Conservation (phyloP, 2,888 invertebrate species). For the Lycaena phlaeas region DNA sequence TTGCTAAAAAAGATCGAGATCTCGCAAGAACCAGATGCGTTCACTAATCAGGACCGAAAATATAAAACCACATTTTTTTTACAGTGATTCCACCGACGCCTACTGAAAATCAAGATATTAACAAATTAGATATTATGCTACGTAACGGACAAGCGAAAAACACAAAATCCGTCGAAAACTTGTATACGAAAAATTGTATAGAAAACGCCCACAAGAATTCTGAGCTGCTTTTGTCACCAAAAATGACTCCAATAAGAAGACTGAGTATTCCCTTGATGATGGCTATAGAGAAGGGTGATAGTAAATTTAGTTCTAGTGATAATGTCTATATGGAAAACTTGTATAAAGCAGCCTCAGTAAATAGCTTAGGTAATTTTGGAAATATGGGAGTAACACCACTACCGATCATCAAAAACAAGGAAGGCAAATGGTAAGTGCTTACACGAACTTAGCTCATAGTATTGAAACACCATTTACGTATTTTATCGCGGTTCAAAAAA, state of each 20-base stretch:
- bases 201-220: constrained; percentile 35
- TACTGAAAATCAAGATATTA: constrained; percentile 38
- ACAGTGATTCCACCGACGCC: constrained; percentile 65
- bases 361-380: constrained; percentile 61
- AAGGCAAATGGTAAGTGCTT: constrained; percentile 56
- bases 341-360: constrained; percentile 59
- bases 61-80: too few relatives aligned
- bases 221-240: constrained; percentile 48
- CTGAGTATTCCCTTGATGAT: constrained; percentile 59
- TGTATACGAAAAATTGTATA: constrained; percentile 34
- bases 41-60: too few relatives aligned
- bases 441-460: too few relatives aligned
- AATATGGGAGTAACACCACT: constrained; percentile 54
- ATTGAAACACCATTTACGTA: too few relatives aligned
- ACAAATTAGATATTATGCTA: constrained; percentile 44
- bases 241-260: constrained; percentile 46
- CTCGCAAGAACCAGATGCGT: too few relatives aligned
- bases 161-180: constrained; percentile 52
- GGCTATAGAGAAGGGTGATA: constrained; percentile 43
- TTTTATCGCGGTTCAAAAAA: too few relatives aligned
- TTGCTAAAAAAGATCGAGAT: too few relatives aligned
- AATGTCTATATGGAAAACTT: constrained; percentile 58
- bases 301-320: constrained; percentile 58
- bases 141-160: constrained; percentile 23
- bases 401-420: constrained; percentile 63